Percentiles rank a stretch among this genome's conserved stretches.
These are phyloP conservation scores for Galeopterus variegatus DNA, from an alignment of 2,113 vertebrate species.

Conservation along the genomic window DNA sequence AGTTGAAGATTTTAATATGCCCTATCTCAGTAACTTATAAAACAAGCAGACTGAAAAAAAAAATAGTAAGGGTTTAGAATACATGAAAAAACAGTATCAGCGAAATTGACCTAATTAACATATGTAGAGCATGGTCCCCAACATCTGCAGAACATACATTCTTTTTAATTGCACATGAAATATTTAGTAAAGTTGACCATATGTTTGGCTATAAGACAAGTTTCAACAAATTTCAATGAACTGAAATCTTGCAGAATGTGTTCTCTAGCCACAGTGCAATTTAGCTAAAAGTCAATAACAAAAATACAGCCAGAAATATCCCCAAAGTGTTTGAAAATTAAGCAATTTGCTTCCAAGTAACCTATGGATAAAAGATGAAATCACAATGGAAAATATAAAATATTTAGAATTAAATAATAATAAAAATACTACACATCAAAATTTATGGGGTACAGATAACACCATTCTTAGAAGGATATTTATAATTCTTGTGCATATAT, in stretches of 20 bases:
- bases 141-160: background rate
- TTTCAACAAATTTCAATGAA: too few species aligned
- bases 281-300: too few species aligned
- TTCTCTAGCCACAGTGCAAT: too few species aligned
- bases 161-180: too few species aligned
- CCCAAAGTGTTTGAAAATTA: background rate
- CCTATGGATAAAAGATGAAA: background rate
- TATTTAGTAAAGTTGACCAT: too few species aligned
- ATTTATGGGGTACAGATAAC: background rate
- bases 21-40: background rate
- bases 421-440: background rate
- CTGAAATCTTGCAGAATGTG: too few species aligned
- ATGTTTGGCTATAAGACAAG: too few species aligned
- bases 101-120: conserved; percentile 47
- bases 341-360: conserved; percentile 10
- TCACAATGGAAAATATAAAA: conserved; percentile 25
- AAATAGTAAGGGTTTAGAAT: background rate
- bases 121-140: background rate
- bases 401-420: background rate
- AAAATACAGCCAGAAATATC: too few species aligned
- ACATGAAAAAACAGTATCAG: background rate
- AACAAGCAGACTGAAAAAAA: background rate
- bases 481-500: background rate
- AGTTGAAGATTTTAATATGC: background rate
- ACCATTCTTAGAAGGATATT: background rate